Base-by-base conservation (phyloP, 2,113 vertebrate genomes). In the Oreamnos americanus region DNA sequence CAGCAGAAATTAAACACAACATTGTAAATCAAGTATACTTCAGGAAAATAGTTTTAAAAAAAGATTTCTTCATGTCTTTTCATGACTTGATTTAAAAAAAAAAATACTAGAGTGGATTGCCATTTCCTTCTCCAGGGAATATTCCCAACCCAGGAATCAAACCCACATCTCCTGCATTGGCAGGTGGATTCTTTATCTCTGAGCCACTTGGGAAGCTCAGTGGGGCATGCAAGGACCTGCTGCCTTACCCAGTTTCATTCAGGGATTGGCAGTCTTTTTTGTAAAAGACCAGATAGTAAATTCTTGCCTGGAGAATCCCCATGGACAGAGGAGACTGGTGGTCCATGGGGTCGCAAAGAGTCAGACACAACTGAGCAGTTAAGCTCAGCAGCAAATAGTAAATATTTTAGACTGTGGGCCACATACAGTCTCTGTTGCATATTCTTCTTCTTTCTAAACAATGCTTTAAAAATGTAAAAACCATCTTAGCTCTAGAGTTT, bases 391-490 rank as follows among this genome's bases (percentile, higher is more conserved):
- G 49, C 74, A 74, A 14, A 43, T 74, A 93, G 49, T 93, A 93
- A 95, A 87, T 93, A 88, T 57, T 94, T 90, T 55, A 87, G 64
- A 49, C 74, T 55, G 36, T 60, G n/a, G 67, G 23, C 64, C 49
- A n/a, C n/a, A 9, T 86, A 39, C 7, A 91, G 45, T 74, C 30
- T 58, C 43, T 90, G 15, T 85, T 67, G 43, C 64, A 49, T 96
- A 12, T 28, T 81, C 3, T 45, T 82, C 9, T 19, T 55, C 7
- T 47, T 55, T 74, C 23, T 88, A 26, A 28, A 60, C 5, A 67
- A 83, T 28, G 5, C 62, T 87, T 93, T 62, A 87, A 89, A 94
- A 97, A 74, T 79, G 19, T 82, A 60, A 86, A 96, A 81, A 74
- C n/a, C 36, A 74, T 89, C 67, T 89, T 74, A 82, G 21, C 82